These are phyloP conservation scores for Crax fasciolata DNA, from an alignment of 2,797 vertebrate species.

Conservation along the genomic window DNA sequence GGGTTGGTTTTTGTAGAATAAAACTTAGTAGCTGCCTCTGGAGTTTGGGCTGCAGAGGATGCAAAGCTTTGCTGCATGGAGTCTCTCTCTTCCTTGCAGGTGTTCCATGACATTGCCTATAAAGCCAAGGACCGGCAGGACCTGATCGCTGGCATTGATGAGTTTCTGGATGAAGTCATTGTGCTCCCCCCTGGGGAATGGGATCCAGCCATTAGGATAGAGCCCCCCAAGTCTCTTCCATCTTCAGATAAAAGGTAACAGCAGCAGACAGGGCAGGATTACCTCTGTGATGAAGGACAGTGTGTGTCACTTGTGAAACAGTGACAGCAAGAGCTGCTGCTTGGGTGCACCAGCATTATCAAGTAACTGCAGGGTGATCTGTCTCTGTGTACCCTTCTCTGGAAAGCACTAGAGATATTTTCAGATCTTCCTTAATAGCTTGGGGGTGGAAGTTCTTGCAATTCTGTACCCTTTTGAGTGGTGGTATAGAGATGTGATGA, in stretches of 20 bases:
- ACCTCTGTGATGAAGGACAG: not conserved
- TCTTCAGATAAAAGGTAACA: conserved; percentile 95
- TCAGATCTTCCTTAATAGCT: not conserved
- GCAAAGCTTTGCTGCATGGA: not conserved
- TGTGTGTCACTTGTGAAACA: not conserved
- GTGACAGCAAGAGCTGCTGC: fast-evolving
- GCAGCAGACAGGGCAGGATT: not conserved
- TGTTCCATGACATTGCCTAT: conserved; percentile 98
- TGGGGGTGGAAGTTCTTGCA: not conserved
- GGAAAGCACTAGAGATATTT: not conserved
- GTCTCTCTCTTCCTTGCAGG: conserved; percentile 80
- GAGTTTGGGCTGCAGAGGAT: not conserved
- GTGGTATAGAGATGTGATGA: not conserved
- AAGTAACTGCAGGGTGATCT: not conserved
- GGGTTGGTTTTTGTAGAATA: not conserved
- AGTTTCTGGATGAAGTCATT: conserved; percentile 98
- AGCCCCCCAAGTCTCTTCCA: conserved; percentile 95
- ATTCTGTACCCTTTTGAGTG: not conserved
- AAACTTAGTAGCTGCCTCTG: not conserved
- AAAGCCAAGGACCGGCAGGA: conserved; percentile 98
- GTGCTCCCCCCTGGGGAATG: conserved; percentile 98
- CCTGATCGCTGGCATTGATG: conserved; percentile 96
- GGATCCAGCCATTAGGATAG: conserved; percentile 98
- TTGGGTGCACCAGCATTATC: not conserved
- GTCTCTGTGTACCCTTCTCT: not conserved